Conservation (phyloP, 2,797 vertebrate genomes). For the Schizopygopsis malacanthus region DNA sequence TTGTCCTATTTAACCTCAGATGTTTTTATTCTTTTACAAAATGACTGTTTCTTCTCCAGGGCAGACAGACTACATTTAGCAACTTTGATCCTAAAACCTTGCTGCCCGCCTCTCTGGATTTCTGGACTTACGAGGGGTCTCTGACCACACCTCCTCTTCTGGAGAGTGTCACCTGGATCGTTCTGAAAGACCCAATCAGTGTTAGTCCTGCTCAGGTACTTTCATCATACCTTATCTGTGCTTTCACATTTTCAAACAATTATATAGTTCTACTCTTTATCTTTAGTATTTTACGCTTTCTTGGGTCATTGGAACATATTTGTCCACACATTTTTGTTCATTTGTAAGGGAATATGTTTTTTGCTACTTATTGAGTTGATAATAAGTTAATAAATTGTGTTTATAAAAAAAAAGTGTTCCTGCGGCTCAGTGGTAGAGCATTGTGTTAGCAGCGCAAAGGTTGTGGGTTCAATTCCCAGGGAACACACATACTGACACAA, state of each 20-base stretch:
- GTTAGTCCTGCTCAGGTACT: constrained; percentile 89
- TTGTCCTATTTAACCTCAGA: background rate
- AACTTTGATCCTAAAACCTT: constrained; percentile 87
- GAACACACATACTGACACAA: too few relatives aligned
- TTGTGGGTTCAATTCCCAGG: too few relatives aligned
- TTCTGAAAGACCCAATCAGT: constrained; percentile 89
- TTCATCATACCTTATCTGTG: background rate
- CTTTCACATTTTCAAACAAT: background rate
- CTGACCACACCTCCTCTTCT: constrained; percentile 93
- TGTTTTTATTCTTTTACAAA: background rate
- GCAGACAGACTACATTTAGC: constrained; percentile 83
- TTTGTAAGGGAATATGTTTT: background rate
- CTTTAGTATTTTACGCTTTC: background rate
- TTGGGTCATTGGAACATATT: background rate
- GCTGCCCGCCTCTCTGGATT: constrained; percentile 85
- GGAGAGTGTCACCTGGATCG: constrained; percentile 95
- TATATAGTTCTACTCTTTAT: background rate
- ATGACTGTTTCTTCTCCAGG: constrained; percentile 70
- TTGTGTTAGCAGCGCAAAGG: too few relatives aligned
- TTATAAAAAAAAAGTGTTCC: too few relatives aligned
- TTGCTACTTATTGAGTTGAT: background rate
- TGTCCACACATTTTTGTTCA: background rate
- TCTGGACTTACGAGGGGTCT: constrained; percentile 96
- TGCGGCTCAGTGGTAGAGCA: too few relatives aligned
- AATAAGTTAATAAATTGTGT: background rate